Percentiles rank a stretch among this genome's conserved stretches.
Conservation (phyloP, 2,797 vertebrate genomes). For the Octomys mimax region DNA sequence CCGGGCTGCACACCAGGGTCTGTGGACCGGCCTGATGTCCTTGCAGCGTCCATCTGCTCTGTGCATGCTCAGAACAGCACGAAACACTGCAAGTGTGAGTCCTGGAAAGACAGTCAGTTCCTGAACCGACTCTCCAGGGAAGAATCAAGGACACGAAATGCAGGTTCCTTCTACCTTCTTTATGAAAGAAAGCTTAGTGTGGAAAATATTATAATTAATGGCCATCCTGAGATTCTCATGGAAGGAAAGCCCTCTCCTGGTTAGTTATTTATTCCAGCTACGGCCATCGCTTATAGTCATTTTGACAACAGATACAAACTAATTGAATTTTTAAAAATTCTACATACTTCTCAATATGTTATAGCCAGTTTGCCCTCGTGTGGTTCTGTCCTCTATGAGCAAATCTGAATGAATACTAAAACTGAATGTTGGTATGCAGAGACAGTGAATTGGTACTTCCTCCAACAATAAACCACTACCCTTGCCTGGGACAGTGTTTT, state of each 20-base stretch:
- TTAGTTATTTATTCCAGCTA: background rate
- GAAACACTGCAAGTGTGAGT: background rate
- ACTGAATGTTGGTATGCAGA: too few species aligned
- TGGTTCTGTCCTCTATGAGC: background rate
- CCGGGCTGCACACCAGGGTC: background rate
- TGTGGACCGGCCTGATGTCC: rapidly evolving
- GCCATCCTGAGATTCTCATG: background rate
- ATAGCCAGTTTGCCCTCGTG: background rate
- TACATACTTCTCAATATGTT: background rate
- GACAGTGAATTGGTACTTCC: background rate
- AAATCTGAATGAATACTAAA: background rate
- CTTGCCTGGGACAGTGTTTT: background rate
- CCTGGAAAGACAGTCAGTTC: background rate
- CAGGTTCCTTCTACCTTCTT: constrained; percentile 8
- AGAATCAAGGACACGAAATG: background rate
- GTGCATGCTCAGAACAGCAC: background rate
- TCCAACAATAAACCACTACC: background rate
- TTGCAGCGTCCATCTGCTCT: background rate
- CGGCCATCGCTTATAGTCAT: background rate
- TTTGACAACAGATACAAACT: constrained; percentile 17
- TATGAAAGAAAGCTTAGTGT: background rate
- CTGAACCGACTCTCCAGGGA: background rate
- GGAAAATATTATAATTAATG: background rate
- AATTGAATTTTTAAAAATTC: background rate
- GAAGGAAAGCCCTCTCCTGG: background rate